phyloP scores from a whole-genome alignment of 53 echinoderm and acorn worm species.

The Echinometra lucunter region DNA sequence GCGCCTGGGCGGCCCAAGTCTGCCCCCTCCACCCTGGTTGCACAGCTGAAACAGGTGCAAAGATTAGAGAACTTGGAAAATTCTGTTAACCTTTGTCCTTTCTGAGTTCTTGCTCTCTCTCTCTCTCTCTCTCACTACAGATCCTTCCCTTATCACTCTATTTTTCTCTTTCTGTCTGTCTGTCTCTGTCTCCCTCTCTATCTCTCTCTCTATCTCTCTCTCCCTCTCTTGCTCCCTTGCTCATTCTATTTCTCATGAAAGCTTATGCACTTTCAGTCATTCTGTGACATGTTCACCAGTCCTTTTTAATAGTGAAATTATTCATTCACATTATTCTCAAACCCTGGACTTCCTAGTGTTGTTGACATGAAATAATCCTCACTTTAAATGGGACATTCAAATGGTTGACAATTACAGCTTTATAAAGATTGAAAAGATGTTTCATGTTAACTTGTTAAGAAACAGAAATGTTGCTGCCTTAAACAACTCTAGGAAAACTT shows the following conservation, averaged over 20 bases:
- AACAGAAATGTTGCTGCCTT: no score
- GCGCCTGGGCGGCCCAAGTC: conserved; percentile 7
- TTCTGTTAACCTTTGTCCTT: neutral
- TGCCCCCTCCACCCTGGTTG: conserved; percentile 24
- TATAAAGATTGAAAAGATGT: no score
- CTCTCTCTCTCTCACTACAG: neutral
- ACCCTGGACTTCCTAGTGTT: no score
- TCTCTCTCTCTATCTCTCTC: neutral
- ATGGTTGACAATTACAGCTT: no score
- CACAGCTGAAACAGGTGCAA: conserved; percentile 29
- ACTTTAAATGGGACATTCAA: no score
- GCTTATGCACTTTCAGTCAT: neutral
- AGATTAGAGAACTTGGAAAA: neutral
- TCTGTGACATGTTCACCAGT: no score
- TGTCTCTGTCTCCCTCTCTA: neutral
- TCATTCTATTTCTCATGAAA: neutral
- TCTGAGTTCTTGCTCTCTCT: neutral
- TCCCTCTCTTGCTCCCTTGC: neutral
- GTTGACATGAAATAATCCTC: no score
- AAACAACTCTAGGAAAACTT: no score
- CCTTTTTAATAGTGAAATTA: no score
- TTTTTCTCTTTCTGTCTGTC: no score
- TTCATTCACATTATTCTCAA: no score
- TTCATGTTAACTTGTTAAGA: no score
- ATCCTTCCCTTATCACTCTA: neutral